These are phyloP conservation scores for Isichthys henryi DNA, from an alignment of 2,113 vertebrate species.

Conservation along the genomic window DNA sequence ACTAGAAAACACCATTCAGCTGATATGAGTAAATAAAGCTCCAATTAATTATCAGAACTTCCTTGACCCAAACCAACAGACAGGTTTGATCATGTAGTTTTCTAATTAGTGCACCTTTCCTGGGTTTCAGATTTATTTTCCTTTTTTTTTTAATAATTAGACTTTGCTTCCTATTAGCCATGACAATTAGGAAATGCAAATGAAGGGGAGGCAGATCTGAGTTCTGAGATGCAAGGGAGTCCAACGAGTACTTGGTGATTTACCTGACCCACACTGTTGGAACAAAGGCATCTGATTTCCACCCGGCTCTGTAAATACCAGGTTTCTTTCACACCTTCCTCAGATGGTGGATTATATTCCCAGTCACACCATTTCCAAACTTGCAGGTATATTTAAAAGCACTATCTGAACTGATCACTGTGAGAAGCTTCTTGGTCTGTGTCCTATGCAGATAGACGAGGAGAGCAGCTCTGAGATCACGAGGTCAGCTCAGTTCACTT, in stretches of 20 bases:
- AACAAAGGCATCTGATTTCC: neutral
- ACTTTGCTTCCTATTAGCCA: slow-evolving; percentile 37
- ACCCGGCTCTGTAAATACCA: neutral
- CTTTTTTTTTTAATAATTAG: slow-evolving; percentile 33
- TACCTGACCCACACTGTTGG: slow-evolving; percentile 25
- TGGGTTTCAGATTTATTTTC: slow-evolving; percentile 25
- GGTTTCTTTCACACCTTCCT: neutral
- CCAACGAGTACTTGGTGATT: slow-evolving; percentile 22
- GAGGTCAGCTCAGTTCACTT: neutral
- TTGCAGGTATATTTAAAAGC: neutral
- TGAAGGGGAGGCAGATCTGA: slow-evolving; percentile 30
- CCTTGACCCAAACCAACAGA: slow-evolving; percentile 33
- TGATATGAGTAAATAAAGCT: slow-evolving; percentile 24
- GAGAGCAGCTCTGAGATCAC: neutral
- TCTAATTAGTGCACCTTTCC: slow-evolving; percentile 34
- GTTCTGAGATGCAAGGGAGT: slow-evolving; percentile 16
- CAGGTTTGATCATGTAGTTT: slow-evolving; percentile 36
- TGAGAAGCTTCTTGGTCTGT: neutral
- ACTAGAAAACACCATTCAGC: slow-evolving; percentile 11
- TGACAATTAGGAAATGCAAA: slow-evolving; percentile 41
- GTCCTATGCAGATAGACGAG: neutral
- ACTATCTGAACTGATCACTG: neutral
- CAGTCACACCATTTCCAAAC: neutral
- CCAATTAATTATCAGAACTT: slow-evolving; percentile 29
- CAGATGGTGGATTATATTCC: neutral